Evolutionary conservation across 2,113 vertebrate genomes (phyloP).

Genomic region (Tiliqua scincoides): DNA sequence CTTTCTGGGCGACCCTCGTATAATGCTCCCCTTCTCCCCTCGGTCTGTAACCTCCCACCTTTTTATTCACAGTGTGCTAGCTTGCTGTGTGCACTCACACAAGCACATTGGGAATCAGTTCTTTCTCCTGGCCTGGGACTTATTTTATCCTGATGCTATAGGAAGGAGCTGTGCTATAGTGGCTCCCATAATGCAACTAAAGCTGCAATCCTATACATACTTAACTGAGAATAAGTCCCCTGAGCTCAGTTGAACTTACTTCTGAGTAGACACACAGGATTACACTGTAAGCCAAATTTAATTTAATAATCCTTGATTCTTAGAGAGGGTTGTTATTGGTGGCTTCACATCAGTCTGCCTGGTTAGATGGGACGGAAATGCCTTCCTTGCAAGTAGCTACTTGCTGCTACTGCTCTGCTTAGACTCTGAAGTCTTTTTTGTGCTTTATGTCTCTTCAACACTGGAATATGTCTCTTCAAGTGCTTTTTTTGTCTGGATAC

Average conservation of each 20-base stretch:
- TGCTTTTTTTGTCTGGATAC: neutral
- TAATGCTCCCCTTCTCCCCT: too few species aligned
- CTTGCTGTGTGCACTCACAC: too few species aligned
- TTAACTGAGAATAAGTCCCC: too few species aligned
- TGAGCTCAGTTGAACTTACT: too few species aligned
- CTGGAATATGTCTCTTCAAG: neutral
- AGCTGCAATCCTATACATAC: too few species aligned
- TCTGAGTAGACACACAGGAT: too few species aligned
- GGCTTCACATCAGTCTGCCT: neutral
- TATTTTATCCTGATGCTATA: neutral
- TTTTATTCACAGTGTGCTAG: too few species aligned
- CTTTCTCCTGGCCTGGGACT: neutral
- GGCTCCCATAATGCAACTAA: neutral
- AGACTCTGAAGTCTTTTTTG: neutral
- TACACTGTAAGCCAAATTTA: neutral
- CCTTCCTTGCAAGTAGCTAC: too few species aligned
- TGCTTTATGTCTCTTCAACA: neutral
- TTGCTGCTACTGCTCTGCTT: neutral
- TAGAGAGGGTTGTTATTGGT: neutral
- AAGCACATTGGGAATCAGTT: neutral
- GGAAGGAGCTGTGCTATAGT: neutral
- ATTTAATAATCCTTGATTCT: neutral
- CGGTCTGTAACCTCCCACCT: too few species aligned
- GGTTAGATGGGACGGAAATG: neutral
- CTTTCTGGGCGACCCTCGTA: too few species aligned